Evolutionary conservation across 2,113 vertebrate genomes (phyloP).

Genomic region (Datnioides undecimradiatus): DNA sequence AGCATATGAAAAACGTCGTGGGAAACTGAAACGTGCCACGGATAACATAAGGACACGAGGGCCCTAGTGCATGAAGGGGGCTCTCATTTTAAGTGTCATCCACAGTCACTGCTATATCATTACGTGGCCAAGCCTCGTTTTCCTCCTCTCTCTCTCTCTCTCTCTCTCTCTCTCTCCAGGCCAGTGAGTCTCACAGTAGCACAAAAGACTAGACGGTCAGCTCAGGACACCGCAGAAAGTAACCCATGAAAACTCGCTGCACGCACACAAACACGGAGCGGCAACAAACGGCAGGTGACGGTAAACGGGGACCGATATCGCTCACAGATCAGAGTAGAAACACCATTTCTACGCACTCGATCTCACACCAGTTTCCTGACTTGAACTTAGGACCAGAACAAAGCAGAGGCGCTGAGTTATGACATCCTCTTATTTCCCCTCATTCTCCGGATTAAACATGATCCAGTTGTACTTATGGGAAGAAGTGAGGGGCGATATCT

Average conservation of each 20-base stretch:
- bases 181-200: conserved; percentile 16
- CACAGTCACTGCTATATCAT: neutral
- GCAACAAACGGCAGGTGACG: neutral
- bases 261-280: neutral
- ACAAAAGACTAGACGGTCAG: conserved; percentile 61
- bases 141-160: neutral
- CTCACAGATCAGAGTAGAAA: neutral
- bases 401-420: neutral
- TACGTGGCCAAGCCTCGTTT: conserved; percentile 5
- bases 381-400: conserved; percentile 37
- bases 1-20: conserved; percentile 16
- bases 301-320: neutral
- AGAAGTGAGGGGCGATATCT: too few relatives aligned
- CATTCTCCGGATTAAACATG: neutral
- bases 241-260: neutral
- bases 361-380: conserved; percentile 12
- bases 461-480: neutral
- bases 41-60: conserved; percentile 15
- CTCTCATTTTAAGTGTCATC: conserved; percentile 23
- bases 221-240: conserved; percentile 41
- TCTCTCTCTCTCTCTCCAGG: neutral
- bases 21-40: neutral
- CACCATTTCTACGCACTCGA: too few relatives aligned
- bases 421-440: neutral
- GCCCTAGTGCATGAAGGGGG: conserved; percentile 6